A percentile compares a stretch with the other conserved stretches of the same genome.
Evolutionary conservation across 1,140 invertebrate genomes (phyloP).

Genomic region (Panagrolaimus sp.): DNA sequence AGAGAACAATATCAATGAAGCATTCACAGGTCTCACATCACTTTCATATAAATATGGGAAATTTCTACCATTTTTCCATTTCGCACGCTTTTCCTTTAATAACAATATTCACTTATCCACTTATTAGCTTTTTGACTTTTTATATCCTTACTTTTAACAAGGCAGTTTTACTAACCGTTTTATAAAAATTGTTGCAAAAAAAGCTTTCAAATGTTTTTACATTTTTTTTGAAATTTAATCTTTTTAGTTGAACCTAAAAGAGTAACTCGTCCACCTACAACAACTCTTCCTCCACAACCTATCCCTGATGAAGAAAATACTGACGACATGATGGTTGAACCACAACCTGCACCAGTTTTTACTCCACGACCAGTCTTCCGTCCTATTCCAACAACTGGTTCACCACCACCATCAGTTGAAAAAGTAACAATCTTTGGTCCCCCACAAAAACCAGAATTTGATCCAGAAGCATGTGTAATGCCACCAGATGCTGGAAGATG

Average conservation of each 20-base stretch:
- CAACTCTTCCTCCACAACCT: background rate
- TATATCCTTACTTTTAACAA: no score
- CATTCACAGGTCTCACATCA: background rate
- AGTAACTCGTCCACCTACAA: no score
- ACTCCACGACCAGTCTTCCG: background rate
- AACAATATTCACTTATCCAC: no score
- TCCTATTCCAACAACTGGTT: background rate
- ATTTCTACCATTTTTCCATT: background rate
- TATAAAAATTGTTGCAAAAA: no score
- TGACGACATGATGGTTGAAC: background rate
- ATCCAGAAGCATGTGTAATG: slow-evolving; percentile 66
- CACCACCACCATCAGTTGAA: background rate
- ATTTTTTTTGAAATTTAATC: background rate
- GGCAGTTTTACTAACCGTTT: no score
- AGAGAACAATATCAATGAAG: background rate
- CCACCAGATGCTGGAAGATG: slow-evolving; percentile 74
- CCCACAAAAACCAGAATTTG: background rate
- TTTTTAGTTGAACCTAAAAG: no score
- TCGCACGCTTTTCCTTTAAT: no score
- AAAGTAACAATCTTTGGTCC: background rate
- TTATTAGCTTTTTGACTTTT: no score
- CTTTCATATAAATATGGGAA: background rate
- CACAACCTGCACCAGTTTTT: background rate
- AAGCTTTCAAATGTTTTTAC: no score
- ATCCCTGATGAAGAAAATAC: background rate